Base-by-base conservation (phyloP, 30 jellyfish, hydroid and myxozoan genomes). In the Aurelia sp. region DNA sequence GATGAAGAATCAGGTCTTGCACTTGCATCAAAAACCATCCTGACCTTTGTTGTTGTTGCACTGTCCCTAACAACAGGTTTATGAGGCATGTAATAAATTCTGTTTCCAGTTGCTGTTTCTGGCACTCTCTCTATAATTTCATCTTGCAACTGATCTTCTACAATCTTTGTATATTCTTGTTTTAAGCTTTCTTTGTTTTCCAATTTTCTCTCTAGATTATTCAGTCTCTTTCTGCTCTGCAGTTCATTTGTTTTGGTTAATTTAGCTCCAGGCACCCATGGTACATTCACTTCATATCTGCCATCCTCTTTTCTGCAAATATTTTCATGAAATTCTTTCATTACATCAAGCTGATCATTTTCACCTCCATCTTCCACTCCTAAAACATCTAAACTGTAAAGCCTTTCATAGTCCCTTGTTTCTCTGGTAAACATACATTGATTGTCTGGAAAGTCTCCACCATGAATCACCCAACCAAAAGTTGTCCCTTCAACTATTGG, bases 381-480 rank as follows among this genome's bases (percentile, higher is more conserved):
- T 79, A 79, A 37, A 37, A 37, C 50, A 37, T 37, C 50, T 37
- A 1, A 37, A 37, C 50, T 37, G 50, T 37, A 37, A 31, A 79
- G 82, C 23, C 80, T 62, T 40, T 79, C 89, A 79, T 60, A n/a
- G n/a, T n/a, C n/a, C n/a, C 27, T 65, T n/a, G 33, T 61, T 16
- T 59, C 76, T 76, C 60, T 76, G 5, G 77, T 55, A 72, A 35
- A 72, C 83, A 72, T 40, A 47, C 83, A 72, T 19, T 40, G 9
- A 18, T 11, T 21, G 41, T 47, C 41, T 72, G 83, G 15, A 33
- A 67, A 47, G 35, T 61, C 89, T 17, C 89, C 89, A 20, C 89
- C 81, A 63, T 78, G 89, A 41, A 78, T 78, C 65, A 77, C 78
- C 79, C 88, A 78, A 13, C 87, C 76, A 55, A 76, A 76, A 11